Conservation (phyloP, 2,113 vertebrate species). For the Scortum barcoo region DNA sequence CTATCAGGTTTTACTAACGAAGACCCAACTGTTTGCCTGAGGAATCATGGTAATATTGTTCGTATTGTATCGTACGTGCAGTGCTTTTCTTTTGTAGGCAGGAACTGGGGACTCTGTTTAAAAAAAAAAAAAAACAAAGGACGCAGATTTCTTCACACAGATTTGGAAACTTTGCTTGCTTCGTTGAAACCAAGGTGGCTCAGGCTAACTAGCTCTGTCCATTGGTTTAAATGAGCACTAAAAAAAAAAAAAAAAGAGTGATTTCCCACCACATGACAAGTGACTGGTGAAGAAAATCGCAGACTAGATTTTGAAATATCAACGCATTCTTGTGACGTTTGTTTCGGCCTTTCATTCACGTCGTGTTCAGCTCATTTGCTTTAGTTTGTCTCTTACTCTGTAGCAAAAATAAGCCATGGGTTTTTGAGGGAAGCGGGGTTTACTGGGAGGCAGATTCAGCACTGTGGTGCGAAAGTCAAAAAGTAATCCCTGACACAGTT, state of each 20-base stretch:
- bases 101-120: too few species aligned
- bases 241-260: background rate
- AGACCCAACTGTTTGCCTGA: slow-evolving; percentile 19
- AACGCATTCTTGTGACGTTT: background rate
- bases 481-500: background rate
- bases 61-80: slow-evolving; percentile 67
- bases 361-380: background rate
- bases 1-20: slow-evolving; percentile 36
- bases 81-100: slow-evolving; percentile 64
- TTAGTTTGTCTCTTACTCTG: slow-evolving; percentile 31
- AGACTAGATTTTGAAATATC: background rate
- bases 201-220: background rate
- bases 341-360: slow-evolving; percentile 9
- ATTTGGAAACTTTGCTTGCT: background rate
- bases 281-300: background rate
- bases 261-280: background rate
- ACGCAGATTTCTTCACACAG: background rate
- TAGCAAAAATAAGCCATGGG: slow-evolving; percentile 71
- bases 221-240: slow-evolving; percentile 11
- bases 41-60: slow-evolving; percentile 58
- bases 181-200: background rate
- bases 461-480: background rate
- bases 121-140: too few species aligned
- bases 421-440: slow-evolving; percentile 18
- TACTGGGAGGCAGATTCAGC: slow-evolving; percentile 25